Conservation (phyloP, 2,888 invertebrate genomes). For the Drosophila silvestris region DNA sequence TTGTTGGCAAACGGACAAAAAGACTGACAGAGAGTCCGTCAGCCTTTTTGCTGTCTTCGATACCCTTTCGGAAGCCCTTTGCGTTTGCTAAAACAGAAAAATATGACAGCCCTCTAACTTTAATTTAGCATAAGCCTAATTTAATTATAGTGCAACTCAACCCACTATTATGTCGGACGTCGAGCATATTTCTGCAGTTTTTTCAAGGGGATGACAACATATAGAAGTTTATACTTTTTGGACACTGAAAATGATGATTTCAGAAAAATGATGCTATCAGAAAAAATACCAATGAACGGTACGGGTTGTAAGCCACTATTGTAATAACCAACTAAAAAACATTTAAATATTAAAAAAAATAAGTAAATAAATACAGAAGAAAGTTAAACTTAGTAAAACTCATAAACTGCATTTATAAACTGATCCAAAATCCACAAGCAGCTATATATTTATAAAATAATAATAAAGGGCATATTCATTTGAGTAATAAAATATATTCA, state of each 20-base stretch:
- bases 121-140: not conserved
- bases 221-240: not conserved
- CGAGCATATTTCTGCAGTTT: not conserved
- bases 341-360: not conserved
- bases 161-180: not conserved
- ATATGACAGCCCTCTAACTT: not conserved
- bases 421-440: not conserved
- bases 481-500: not conserved
- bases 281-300: not conserved
- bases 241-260: not conserved
- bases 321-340: too few relatives aligned
- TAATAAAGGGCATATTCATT: not conserved
- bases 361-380: not conserved
- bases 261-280: too few relatives aligned
- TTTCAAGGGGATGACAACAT: not conserved
- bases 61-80: conserved; percentile 31
- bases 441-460: not conserved
- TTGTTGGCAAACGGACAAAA: conserved; percentile 47
- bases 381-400: not conserved
- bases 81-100: not conserved
- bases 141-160: not conserved
- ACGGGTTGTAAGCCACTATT: not conserved
- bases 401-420: not conserved
- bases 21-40: conserved; percentile 47
- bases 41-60: conserved; percentile 69